phyloP scores from a whole-genome alignment of 1,140 invertebrate species.

The Drosophila punjabiensis region DNA sequence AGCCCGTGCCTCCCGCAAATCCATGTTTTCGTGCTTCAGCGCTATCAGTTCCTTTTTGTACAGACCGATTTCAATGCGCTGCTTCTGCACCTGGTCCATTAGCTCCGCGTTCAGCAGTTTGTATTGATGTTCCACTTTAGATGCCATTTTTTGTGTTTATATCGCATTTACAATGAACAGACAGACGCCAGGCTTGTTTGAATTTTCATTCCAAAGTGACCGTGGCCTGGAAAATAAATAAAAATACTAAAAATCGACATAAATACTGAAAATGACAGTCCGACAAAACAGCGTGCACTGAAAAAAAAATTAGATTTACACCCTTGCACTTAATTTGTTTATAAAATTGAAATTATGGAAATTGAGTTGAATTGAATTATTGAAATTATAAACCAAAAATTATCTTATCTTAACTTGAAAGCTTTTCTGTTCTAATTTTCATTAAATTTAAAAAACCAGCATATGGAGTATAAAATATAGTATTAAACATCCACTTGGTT shows the following conservation, averaged over 20 bases:
- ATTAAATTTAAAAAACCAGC: no score
- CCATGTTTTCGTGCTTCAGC: slow-evolving; percentile 39
- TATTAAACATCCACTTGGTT: no score
- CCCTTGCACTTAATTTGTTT: no score
- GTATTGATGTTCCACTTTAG: slow-evolving; percentile 51
- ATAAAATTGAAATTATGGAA: no score
- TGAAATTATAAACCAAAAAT: no score
- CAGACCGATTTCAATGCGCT: slow-evolving; percentile 35
- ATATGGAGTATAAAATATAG: no score
- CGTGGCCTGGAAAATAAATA: not conserved
- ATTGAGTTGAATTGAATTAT: no score
- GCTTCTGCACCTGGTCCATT: slow-evolving; percentile 53
- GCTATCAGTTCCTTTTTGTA: slow-evolving; percentile 16
- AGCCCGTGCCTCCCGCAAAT: slow-evolving; percentile 33
- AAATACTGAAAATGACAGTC: no score
- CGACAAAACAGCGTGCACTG: not conserved
- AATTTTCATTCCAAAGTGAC: slow-evolving; percentile 38
- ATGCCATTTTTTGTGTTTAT: not conserved
- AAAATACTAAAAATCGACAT: not conserved
- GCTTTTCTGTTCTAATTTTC: no score
- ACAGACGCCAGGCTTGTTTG: slow-evolving; percentile 21
- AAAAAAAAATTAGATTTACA: not conserved
- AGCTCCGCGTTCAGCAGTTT: slow-evolving; percentile 58
- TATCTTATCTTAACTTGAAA: no score
- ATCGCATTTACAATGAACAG: not conserved